Base-by-base conservation (phyloP, 1,140 invertebrate genomes). In the Drosophila pseudoananassae region DNA sequence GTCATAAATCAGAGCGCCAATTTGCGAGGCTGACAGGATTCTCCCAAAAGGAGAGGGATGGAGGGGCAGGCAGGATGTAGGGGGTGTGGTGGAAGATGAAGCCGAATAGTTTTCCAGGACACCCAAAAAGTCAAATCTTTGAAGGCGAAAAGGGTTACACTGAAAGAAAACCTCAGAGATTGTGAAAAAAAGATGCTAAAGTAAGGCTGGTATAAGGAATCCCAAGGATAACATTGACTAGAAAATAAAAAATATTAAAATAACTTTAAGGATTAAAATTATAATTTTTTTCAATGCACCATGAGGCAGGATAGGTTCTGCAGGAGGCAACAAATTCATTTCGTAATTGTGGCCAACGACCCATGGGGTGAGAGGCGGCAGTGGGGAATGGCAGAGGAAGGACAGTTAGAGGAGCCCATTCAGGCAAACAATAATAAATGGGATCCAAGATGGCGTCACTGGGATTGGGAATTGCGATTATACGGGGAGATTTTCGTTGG, bases 1-100 rank as follows among this genome's bases (percentile, higher is more conserved):
- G 61, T 83, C 84, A 88, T 88, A 88, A 88, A 88, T 88, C 83
- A 88, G 84, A 75, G 84, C 83, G 83, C 84, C 83, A 88, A 88
- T 88, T 88, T 88, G 76, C 43, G 58, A 53, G 72, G 40, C 64
- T 88, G 83, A 88, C 83, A 88, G 83, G 33, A 53, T 43, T 55
- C 45, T 53, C 38, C 55, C 75, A 46, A 79, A 76, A 53, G 49
- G 25, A 27, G 40, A 17, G 50, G 50, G 59, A 15, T 45, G 9
- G 33, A 14, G 15, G 27, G 58, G 20, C 25, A 2, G 40, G n/a
- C 27, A 45, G 61, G 14, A 31, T 25, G 31, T 54, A n/a, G 63
- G 38, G 60, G 25, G 36, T 52, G 64, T 17, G 20, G 56, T 20
- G 53, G 29, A 38, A 29, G 15, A 43, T 38, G 69, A 73, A 55